These are phyloP conservation scores for Drosophila tripunctata DNA, from an alignment of 2,888 invertebrate genomes.

Conservation along the genomic window DNA sequence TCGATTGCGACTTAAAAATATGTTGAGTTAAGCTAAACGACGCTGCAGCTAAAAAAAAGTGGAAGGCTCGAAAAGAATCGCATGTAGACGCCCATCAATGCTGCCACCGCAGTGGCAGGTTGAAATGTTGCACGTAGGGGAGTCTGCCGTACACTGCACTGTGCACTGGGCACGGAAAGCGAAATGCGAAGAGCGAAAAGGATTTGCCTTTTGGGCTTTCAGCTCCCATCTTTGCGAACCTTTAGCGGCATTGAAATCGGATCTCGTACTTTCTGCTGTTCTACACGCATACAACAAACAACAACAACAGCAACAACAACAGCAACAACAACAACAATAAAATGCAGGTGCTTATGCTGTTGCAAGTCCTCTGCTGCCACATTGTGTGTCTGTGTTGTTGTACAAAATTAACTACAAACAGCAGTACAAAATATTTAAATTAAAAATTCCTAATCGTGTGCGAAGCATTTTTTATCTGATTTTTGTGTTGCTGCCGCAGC, in stretches of 20 bases:
- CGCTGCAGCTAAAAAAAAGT: slow-evolving; percentile 54
- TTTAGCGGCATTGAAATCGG: slow-evolving; percentile 73
- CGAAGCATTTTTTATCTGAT: slow-evolving; percentile 84
- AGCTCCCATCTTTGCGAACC: slow-evolving; percentile 22
- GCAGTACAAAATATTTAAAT: slow-evolving; percentile 84
- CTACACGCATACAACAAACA: slow-evolving; percentile 79
- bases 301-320: slow-evolving; percentile 39
- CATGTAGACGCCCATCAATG: slow-evolving; percentile 82
- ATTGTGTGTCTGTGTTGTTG: slow-evolving; percentile 72
- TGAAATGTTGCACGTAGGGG: slow-evolving; percentile 74
- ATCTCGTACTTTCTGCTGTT: slow-evolving; percentile 79
- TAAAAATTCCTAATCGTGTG: slow-evolving; percentile 85
- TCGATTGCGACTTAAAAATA: slow-evolving; percentile 68
- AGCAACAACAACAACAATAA: slow-evolving; percentile 37
- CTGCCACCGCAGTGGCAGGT: slow-evolving; percentile 81
- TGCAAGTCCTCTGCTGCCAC: slow-evolving; percentile 34
- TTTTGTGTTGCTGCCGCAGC: slow-evolving; percentile 47
- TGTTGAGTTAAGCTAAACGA: slow-evolving; percentile 79
- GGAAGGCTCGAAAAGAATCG: slow-evolving; percentile 77
- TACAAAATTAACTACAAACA: slow-evolving; percentile 80
- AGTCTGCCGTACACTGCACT: too few species aligned
- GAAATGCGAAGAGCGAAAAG: slow-evolving; percentile 61
- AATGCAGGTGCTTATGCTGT: slow-evolving; percentile 70
- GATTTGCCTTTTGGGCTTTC: slow-evolving; percentile 30
- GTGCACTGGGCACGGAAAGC: slow-evolving; percentile 81